phyloP scores from a whole-genome alignment of 2,113 vertebrate species.

The Pygoscelis antarcticus region DNA sequence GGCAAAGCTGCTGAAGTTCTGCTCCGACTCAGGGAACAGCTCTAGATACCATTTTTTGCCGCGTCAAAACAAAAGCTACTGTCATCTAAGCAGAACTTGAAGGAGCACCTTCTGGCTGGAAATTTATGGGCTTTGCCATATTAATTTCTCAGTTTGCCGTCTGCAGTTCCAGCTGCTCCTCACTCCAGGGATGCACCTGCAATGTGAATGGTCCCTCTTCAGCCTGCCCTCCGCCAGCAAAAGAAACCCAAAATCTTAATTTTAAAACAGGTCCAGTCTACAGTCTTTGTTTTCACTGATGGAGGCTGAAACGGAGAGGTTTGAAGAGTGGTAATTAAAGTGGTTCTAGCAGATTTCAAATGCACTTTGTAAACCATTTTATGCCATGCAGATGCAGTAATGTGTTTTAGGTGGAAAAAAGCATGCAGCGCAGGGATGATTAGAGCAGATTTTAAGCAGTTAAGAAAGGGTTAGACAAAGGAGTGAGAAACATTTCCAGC shows the following conservation, averaged over 20 bases:
- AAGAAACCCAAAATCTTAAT: neutral
- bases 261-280: neutral
- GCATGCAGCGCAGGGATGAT: neutral
- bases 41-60: neutral
- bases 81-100: neutral
- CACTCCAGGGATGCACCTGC: neutral
- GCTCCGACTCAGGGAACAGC: neutral
- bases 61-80: neutral
- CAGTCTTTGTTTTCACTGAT: neutral
- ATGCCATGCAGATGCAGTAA: slow-evolving; percentile 30
- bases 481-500: neutral
- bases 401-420: neutral
- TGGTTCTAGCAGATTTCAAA: slow-evolving; percentile 16
- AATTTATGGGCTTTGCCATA: neutral
- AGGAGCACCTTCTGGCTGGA: neutral
- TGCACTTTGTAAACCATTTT: neutral
- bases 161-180: slow-evolving; percentile 19
- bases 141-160: slow-evolving; percentile 1
- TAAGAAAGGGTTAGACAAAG: neutral
- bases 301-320: slow-evolving; percentile 52
- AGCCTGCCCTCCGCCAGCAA: neutral
- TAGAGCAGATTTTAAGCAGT: neutral
- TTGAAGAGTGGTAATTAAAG: slow-evolving; percentile 26
- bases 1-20: neutral
- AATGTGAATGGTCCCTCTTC: neutral